phyloP scores from a whole-genome alignment of 2,888 invertebrate genomes.

The Dasypogon diadema region DNA sequence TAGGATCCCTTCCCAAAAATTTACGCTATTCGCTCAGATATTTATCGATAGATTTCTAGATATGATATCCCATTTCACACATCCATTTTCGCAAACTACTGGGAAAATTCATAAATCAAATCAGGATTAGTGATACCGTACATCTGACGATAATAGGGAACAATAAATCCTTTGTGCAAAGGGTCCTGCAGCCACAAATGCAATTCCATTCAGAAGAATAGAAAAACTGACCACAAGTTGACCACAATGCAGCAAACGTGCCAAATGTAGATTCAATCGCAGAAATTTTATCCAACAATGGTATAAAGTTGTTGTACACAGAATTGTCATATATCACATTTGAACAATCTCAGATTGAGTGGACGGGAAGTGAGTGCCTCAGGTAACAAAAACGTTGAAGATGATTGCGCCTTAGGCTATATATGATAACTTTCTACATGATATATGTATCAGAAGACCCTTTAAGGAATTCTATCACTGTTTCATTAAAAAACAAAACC shows the following conservation, averaged over 20 bases:
- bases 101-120: background rate
- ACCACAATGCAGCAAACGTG: constrained; percentile 23
- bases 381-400: no score
- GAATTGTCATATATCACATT: constrained; percentile 3
- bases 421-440: no score
- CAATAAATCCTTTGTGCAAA: background rate
- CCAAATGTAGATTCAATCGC: constrained; percentile 17
- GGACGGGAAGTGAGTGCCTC: no score
- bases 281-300: constrained; percentile 1
- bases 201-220: background rate
- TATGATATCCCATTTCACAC: background rate
- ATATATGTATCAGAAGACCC: no score
- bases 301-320: background rate
- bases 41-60: no score
- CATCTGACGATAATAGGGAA: background rate
- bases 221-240: background rate
- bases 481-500: no score
- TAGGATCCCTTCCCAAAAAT: no score
- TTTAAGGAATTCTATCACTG: no score
- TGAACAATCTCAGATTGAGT: no score
- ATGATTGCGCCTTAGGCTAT: no score
- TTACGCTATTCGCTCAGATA: no score
- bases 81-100: background rate
- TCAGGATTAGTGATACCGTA: background rate
- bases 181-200: background rate